phyloP scores from a whole-genome alignment of 2,888 invertebrate genomes.

The Tromatobia lineatoria region DNA sequence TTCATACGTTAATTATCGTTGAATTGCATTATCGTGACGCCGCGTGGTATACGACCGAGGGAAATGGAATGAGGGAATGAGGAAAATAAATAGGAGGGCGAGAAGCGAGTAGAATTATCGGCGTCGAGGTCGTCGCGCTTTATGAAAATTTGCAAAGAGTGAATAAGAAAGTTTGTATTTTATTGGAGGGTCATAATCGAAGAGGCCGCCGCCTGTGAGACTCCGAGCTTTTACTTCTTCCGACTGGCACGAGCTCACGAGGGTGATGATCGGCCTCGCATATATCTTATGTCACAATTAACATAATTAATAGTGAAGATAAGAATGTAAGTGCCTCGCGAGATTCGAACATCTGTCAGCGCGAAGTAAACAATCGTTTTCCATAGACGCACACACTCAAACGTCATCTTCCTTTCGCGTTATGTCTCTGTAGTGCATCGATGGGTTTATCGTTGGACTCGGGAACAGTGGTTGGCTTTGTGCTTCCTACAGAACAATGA shows the following conservation, averaged over 20 bases:
- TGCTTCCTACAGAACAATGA: conserved; percentile 67
- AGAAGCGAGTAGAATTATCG: conserved; percentile 47
- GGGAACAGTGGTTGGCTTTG: conserved; percentile 67
- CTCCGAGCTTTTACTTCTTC: not conserved
- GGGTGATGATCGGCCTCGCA: conserved; percentile 49
- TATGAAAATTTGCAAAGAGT: conserved; percentile 48
- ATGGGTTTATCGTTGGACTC: conserved; percentile 51
- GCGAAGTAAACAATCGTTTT: conserved; percentile 69
- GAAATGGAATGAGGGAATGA: conserved; percentile 25
- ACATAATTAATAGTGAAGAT: conserved; percentile 79
- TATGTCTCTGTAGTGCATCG: conserved; percentile 1
- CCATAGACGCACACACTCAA: conserved; percentile 25
- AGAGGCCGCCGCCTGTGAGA: conserved; percentile 24
- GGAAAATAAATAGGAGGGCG: conserved; percentile 10
- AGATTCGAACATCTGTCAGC: conserved; percentile 75
- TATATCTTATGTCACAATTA: conserved; percentile 75
- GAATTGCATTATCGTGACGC: conserved; percentile 52
- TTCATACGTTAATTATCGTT: conserved; percentile 60
- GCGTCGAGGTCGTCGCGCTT: conserved; percentile 57
- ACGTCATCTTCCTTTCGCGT: conserved; percentile 30
- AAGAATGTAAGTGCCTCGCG: conserved; percentile 62
- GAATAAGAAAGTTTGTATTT: not conserved
- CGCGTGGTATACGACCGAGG: conserved; percentile 30
- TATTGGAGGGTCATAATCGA: not conserved
- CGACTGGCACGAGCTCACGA: conserved; percentile 48